Evolutionary conservation across 2,797 vertebrate genomes (phyloP), one percentile per base, ranked within the genome.

Genomic region (Ctenopoma kingsleyae): DNA sequence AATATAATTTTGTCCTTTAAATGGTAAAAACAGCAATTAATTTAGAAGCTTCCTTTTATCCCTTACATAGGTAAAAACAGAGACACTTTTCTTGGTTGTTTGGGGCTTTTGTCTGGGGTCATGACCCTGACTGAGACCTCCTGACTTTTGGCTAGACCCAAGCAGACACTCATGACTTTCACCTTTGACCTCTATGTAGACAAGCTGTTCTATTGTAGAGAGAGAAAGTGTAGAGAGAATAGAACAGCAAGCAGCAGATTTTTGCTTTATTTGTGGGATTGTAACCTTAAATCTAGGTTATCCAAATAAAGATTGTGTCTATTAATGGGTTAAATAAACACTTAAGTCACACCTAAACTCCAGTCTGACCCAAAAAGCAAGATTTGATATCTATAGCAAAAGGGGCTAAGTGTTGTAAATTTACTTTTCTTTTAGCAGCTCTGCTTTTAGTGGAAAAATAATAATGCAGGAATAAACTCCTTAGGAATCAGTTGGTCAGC

Each of bases 91-190:
- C 11, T 11, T 51, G 20, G 51, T 6, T 30, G 15, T 41, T 22
- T 1, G 15, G 41, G 1, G 36, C 2, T 60, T 56, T 62, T 60
- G 43, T 22, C 16, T 8, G 59, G 40, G 80, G 70, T 85, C 61
- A 15, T 65, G 59, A 86, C 76, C 50, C 55, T 56, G 59, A 84
- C 64, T 67, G 50, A 71, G 80, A 85, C 85, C 87, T 68, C 22
- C 19, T 80, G 82, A 90, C 74, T 63, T 86, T 50, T n/a, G 64
- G 69, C 62, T 72, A 40, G 61, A 69, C 56, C 59, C 27, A 49
- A 74, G 27, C 27, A 63, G 67, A 79, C 52, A 74, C 65, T 69
- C 61, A 63, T 80, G 84, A 85, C 82, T 84, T 90, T 90, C 73
- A 87, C 78, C 60, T 82, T 71, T 88, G 76, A 85, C 84, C 76